Percentiles rank a stretch among this genome's conserved stretches.
These are phyloP conservation scores for Acanthoscelides obtectus DNA, from an alignment of 2,888 invertebrate species.

Conservation along the genomic window DNA sequence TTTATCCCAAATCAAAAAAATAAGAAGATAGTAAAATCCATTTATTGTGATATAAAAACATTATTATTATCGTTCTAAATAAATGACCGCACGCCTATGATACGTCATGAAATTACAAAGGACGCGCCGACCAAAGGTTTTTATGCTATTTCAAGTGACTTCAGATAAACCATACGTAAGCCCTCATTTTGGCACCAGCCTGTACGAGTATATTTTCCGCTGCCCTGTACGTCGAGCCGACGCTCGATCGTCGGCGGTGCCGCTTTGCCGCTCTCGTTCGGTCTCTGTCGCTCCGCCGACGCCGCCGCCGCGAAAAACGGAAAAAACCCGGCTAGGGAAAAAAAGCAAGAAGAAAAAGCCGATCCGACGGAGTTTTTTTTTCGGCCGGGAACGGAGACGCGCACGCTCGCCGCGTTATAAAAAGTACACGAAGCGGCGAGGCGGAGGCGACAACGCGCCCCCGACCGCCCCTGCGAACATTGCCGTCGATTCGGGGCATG, in stretches of 20 bases:
- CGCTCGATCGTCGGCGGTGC: not conserved
- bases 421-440: not conserved
- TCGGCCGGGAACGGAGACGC: constrained; percentile 8
- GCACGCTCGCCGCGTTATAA: constrained; percentile 7
- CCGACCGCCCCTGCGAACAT: not conserved
- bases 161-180: too few species aligned
- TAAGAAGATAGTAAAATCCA: too few species aligned
- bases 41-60: too few species aligned
- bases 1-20: too few species aligned
- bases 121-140: too few species aligned
- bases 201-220: not conserved
- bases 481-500: not conserved
- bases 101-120: too few species aligned
- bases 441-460: not conserved
- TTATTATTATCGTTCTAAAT: too few species aligned
- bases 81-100: too few species aligned
- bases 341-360: constrained; percentile 26
- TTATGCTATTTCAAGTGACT: too few species aligned
- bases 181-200: too few species aligned
- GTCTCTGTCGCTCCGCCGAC: constrained; percentile 18
- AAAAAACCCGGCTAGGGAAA: constrained; percentile 24
- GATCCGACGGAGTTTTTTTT: constrained; percentile 21
- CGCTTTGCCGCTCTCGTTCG: constrained; percentile 18
- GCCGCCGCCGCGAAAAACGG: constrained; percentile 8
- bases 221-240: not conserved